Base-by-base conservation (phyloP, 2,113 vertebrate species). In the Galbula dea region DNA sequence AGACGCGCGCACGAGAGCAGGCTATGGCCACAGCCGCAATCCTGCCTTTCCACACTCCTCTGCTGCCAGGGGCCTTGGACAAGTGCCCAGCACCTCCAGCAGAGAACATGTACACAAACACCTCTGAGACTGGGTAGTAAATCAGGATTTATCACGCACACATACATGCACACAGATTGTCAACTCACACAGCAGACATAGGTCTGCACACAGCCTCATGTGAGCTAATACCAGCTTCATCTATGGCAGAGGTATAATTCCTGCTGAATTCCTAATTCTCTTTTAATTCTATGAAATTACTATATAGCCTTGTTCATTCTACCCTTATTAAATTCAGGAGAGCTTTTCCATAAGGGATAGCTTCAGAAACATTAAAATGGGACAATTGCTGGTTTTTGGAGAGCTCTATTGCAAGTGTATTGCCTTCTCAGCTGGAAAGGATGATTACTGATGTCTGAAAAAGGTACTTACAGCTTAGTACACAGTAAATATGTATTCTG, bases 401-500 rank as follows among this genome's bases (percentile, higher is more conserved):
- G 93, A 95, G 94, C 93, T 96, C 94, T 92, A 95, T 58, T 79
- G 82, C 52, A 95, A 97, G 96, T 96, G 91, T 96, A 96, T 96
- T 97, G 97, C 94, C 91, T 93, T 94, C 95, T 96, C 97, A 97
- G 96, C 97, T 97, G 95, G 94, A 95, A 97, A 88, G 83, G 86
- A 93, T 96, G 93, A 95, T 93, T 96, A 91, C 80, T 92, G 91
- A 95, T 95, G 83, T 97, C 97, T 98, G 96, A 96, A 97, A 97
- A 97, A 96, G 96, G 95, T 97, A 97, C 97, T 98, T 98, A 97
- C 83, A 97, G 96, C 91, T 97, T 96, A 97, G 96, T 96, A 96
- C 93, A 94, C 95, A 58, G 90, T 97, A 98, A 98, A 97, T 96
- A 97, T 95, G 94, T 96, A 97, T 97, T 97, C 97, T 97, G 96